Evolutionary conservation across 1,140 invertebrate species (phyloP), one percentile per base, ranked within the genome.

Genomic region (Lethrus apterus): DNA sequence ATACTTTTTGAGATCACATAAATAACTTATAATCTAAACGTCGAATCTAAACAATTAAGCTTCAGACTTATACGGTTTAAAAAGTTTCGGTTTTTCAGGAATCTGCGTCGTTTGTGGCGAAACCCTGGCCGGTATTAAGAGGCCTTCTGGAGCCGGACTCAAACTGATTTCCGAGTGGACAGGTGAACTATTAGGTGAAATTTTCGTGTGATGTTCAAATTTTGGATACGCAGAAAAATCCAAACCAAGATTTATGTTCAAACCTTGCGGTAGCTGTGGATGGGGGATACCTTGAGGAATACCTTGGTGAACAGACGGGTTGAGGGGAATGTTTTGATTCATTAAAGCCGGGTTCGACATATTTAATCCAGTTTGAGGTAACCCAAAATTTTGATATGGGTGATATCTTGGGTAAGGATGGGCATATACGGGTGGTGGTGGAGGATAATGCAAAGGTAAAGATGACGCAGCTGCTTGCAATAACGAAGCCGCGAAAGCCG

Each of bases 401-500:
- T 60, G 44, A 60, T 58, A 68, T 33, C 69, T 47, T 55, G 69
- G 58, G 53, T 66, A 68, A 46, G 45, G 74, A 50, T 52, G 58
- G 14, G 56, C 62, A 68, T 4, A 71, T 66, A 55, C 77, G 0
- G 70, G 70, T 0, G 71, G 56, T 48, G 57, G 56, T 62, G 70
- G 62, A 58, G 73, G 48, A 61, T 72, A 55, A 45, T 72, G 66
- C 7, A 70, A 70, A 0, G 73, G 68, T 7, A 72, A 38, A 2
- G 69, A 62, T 0, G 76, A 76, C n/a, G 86, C 84, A 0, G 90
- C 89, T 0, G 90, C 90, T 57, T 93, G 89, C 1, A 94, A 72
- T 4, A 96, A 74, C n/a, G 88, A 88, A 0, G 91, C 90, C 0
- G 92, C 90, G 48, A 97, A 79, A 1, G 88, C 79, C 3, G 92